Conservation (phyloP, 2,113 vertebrate species). For the Piprites chloris region DNA sequence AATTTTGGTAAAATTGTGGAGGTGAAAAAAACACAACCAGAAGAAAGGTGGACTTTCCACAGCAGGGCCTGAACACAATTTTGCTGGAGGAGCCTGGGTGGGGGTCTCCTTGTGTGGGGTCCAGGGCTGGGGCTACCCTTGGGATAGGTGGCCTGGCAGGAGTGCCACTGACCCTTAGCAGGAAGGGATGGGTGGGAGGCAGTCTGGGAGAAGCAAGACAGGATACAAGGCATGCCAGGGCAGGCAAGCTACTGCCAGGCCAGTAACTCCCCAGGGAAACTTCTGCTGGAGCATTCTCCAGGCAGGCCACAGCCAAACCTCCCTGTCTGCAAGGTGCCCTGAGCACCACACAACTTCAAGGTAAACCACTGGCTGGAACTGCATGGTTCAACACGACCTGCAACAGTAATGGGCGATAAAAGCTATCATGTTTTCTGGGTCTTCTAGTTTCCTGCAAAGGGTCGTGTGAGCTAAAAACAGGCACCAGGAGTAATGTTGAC, state of each 20-base stretch:
- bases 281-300: background rate
- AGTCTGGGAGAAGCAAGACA: background rate
- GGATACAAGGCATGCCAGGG: background rate
- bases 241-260: background rate
- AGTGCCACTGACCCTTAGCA: background rate
- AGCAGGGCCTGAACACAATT: accelerated
- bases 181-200: background rate
- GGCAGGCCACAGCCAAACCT: background rate
- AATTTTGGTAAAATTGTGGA: background rate
- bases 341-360: background rate
- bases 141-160: background rate
- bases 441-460: background rate
- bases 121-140: background rate
- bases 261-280: background rate
- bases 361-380: background rate
- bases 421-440: background rate
- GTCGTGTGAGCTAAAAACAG: background rate
- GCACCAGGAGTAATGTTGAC: background rate
- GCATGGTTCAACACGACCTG: background rate
- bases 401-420: background rate
- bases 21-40: accelerated
- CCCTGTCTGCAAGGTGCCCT: background rate
- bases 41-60: background rate
- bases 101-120: accelerated
- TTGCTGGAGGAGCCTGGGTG: background rate